Base-by-base conservation (phyloP, 2,113 vertebrate genomes). In the Formicarius rufipectus region DNA sequence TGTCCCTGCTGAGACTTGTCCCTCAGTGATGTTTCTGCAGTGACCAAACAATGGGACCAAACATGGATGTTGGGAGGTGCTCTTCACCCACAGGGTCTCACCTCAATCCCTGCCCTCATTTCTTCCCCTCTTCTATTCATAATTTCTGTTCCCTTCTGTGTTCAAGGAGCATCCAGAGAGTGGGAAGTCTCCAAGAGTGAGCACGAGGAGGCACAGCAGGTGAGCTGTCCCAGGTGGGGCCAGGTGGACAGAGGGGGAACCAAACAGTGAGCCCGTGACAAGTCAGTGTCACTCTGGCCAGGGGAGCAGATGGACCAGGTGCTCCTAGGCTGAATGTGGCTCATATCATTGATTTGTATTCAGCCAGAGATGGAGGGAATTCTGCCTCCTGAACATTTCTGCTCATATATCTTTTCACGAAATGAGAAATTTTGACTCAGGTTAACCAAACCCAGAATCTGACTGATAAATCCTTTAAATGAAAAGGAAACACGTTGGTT, bases 1-100 rank as follows among this genome's bases (percentile, higher is more conserved):
- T 39, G 12, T 52, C 37, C 63, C 53, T 22, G 22, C 74, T 3
- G 52, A 11, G n/a, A 8, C 64, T 30, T 23, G 2, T 55, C 58
- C 39, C 56, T 85, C 3, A 18, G 37, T 8, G 72, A 27, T 16
- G 2, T 4, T 31, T 5, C 84, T 58, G 63, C 80, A 22, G 47
- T 2, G 52, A 49, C 47, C 30, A 12, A 9, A 3, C 0, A 14
- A 11, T 0, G 45, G 76, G 42, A 47, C 31, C 0, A 2, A 47
- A 45, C 0, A 6, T 37, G 33, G 37, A 24, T 33, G 27, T 9
- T 1, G 2, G 39, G 49, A 52, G 31, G 6, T 35, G 27, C 4
- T 74, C 15, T 59, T 79, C 33, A 27, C 47, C 45, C 30, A 17
- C 6, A 3, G 37, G 25, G 20, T 49, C 42, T 82, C 60, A 20